Evolutionary conservation across 2,888 invertebrate species (phyloP), one percentile per base, ranked within the genome.

Genomic region (Acronicta leporina): DNA sequence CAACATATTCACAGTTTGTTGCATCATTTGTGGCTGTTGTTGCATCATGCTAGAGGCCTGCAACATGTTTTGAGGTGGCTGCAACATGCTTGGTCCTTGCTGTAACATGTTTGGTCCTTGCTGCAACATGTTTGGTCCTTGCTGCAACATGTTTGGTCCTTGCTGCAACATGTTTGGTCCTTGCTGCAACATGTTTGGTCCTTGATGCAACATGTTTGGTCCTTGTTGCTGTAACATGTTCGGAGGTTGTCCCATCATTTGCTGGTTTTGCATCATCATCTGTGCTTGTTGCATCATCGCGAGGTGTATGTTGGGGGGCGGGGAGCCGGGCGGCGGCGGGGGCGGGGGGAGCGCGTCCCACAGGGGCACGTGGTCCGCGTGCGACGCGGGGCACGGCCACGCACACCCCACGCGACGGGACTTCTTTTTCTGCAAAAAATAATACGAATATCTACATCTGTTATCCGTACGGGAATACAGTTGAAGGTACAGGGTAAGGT

Each of bases 271-370:
- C 54, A 71, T 43, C 57, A 68, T 54, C 42, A 64, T 53, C 10
- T 51, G 51, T 13, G 42, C 15, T 30, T 30, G 49, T 2, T 38
- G 14, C 30, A 43, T 33, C 43, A 49, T 20, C 13, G 70, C 51
- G 3, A 33, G 55, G 8, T 35, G 50, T 8, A 38, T 11, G 54
- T 42, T 56, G 51, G 86, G 86, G 0, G 92, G 92, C 0, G 92
- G 92, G 2, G 88, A 85, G 69, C 90, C 91, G n/a, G 92, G 89
- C 2, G 94, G 94, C 16, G 94, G 92, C 3, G 92, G 92, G 0
- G 94, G 94, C 1, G 94, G 94, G 0, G 94, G 94, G 79, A 94
- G 85, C 53, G 92, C 92, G 85, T 94, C 94, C 94, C 94, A 94
- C 81, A 92, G 91, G 60, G 94, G 87, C 79, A 92, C 92, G 88